These are phyloP conservation scores for Xestobium rufovillosum DNA, from an alignment of 2,888 invertebrate genomes.

Conservation along the genomic window DNA sequence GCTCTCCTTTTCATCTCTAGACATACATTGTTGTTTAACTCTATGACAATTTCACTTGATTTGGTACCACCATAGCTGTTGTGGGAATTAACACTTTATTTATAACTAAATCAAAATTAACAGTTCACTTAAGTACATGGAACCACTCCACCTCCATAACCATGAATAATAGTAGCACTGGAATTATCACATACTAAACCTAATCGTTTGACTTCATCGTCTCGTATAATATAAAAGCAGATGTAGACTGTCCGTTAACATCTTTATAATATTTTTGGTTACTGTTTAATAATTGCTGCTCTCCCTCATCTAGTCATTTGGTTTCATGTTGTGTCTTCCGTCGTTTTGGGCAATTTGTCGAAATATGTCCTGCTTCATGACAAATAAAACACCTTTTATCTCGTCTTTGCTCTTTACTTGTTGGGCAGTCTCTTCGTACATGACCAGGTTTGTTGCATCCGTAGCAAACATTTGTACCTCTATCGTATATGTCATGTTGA, in stretches of 20 bases:
- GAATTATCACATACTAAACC: background rate
- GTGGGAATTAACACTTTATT: background rate
- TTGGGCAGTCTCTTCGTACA: background rate
- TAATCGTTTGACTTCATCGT: background rate
- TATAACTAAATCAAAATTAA: background rate
- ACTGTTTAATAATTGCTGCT: background rate
- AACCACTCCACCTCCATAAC: conserved; percentile 1
- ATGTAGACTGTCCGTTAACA: too few relatives aligned
- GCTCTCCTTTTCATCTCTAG: too few relatives aligned
- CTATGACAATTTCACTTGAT: too few relatives aligned
- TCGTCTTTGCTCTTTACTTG: background rate
- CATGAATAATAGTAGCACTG: conserved; percentile 1
- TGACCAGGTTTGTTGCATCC: background rate
- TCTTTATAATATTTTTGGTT: background rate
- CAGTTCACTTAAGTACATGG: background rate
- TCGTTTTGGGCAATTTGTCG: background rate
- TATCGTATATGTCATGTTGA: background rate
- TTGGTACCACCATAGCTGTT: background rate
- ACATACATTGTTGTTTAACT: too few relatives aligned
- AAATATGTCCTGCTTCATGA: background rate
- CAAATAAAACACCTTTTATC: background rate
- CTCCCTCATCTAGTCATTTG: background rate
- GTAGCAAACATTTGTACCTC: background rate
- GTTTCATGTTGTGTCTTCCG: background rate
- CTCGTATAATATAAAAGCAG: background rate